These are phyloP conservation scores for Bombus waltoni DNA, from an alignment of 1,140 invertebrate species.

Conservation along the genomic window DNA sequence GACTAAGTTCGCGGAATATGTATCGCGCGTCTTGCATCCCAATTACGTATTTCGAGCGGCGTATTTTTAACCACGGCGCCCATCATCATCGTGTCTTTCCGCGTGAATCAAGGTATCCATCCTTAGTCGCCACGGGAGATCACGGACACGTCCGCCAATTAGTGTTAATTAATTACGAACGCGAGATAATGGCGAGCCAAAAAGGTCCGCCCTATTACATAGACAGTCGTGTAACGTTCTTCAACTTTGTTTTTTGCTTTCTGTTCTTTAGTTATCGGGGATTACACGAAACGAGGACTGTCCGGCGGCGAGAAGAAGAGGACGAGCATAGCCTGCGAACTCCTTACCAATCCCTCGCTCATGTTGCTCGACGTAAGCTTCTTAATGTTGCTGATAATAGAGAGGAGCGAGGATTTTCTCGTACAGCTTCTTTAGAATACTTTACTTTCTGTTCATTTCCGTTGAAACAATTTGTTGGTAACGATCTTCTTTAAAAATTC, in stretches of 20 bases:
- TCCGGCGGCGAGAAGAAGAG: constrained; percentile 95
- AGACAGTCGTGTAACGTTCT: not conserved
- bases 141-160: not conserved
- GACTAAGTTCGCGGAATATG: too few species aligned
- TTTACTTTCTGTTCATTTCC: not conserved
- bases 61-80: constrained; percentile 6
- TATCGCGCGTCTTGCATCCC: not conserved
- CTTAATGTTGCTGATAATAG: constrained; percentile 9
- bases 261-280: constrained; percentile 87
- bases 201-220: not conserved
- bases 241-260: too few species aligned
- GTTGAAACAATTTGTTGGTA: too few species aligned
- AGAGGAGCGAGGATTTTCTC: not conserved
- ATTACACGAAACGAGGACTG: constrained; percentile 89
- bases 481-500: too few species aligned
- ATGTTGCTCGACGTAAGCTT: constrained; percentile 93
- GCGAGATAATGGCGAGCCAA: not conserved
- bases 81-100: not conserved
- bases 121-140: too few species aligned
- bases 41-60: not conserved
- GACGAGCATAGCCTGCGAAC: constrained; percentile 93
- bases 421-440: not conserved
- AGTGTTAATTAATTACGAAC: constrained; percentile 7
- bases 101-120: not conserved
- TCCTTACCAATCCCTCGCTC: constrained; percentile 92